phyloP scores from a whole-genome alignment of 2,113 vertebrate species.

The Cyanoliseus patagonus region DNA sequence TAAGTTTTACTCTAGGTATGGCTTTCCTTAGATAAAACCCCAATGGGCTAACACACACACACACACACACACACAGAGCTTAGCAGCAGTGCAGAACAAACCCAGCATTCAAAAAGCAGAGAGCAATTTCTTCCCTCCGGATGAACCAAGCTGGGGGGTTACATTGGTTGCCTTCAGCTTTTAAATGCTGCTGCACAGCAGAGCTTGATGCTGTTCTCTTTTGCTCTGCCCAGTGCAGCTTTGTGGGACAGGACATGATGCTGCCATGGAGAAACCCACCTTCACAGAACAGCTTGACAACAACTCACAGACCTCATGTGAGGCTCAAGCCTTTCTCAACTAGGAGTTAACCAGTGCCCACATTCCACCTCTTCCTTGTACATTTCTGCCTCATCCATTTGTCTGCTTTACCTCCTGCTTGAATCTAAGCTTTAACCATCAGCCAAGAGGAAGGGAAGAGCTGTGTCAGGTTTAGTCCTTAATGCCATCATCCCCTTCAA shows the following conservation, averaged over 20 bases:
- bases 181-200: background rate
- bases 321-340: background rate
- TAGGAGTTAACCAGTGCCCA: background rate
- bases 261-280: background rate
- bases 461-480: background rate
- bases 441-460: background rate
- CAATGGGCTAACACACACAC: background rate
- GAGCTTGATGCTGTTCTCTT: background rate
- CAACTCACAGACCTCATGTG: background rate
- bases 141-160: background rate
- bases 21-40: background rate
- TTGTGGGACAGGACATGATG: background rate
- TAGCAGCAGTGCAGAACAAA: background rate
- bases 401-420: background rate
- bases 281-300: background rate
- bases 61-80: background rate
- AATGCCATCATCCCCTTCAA: background rate
- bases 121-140: background rate
- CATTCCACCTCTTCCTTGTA: background rate
- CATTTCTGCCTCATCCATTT: background rate
- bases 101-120: background rate
- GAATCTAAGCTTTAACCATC: background rate
- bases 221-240: background rate
- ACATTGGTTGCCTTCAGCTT: background rate
- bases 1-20: background rate